Evolutionary conservation across 1,140 invertebrate species (phyloP).

Genomic region (Scaptomyza pallida): DNA sequence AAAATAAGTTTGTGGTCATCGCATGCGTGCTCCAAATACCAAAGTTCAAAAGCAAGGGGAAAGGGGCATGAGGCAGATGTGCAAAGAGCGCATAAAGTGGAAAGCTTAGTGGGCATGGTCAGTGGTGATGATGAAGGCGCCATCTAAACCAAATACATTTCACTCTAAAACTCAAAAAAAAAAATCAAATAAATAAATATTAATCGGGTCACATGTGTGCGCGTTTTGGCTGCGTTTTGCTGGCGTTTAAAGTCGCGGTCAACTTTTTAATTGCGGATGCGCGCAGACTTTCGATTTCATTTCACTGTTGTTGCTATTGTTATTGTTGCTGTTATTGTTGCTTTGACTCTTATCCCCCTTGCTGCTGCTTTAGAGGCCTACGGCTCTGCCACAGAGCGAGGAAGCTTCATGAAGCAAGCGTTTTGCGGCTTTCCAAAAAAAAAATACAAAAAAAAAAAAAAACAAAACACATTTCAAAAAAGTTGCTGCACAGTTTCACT

Average conservation of each 20-base stretch:
- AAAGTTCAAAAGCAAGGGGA: conserved; percentile 40
- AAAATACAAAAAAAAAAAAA: conserved; percentile 30
- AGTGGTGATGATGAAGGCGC: conserved; percentile 32
- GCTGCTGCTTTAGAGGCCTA: conserved; percentile 51
- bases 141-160: not conserved
- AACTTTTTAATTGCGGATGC: conserved; percentile 78
- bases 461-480: conserved; percentile 34
- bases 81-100: not conserved
- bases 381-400: conserved; percentile 26
- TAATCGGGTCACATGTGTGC: conserved; percentile 56
- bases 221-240: conserved; percentile 75
- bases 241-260: conserved; percentile 60
- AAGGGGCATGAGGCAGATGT: not conserved
- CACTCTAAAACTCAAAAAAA: not conserved
- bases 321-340: conserved; percentile 25
- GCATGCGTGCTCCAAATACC: conserved; percentile 70
- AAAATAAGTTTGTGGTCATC: conserved; percentile 26
- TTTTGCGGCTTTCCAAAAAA: conserved; percentile 73
- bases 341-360: conserved; percentile 17
- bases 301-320: conserved; percentile 44
- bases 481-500: conserved; percentile 77
- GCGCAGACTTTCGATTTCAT: conserved; percentile 80
- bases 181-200: conserved; percentile 9
- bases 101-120: conserved; percentile 46
- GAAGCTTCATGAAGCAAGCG: conserved; percentile 39